These are phyloP conservation scores for Diaphora mendica DNA, from an alignment of 2,888 invertebrate species.

Conservation along the genomic window DNA sequence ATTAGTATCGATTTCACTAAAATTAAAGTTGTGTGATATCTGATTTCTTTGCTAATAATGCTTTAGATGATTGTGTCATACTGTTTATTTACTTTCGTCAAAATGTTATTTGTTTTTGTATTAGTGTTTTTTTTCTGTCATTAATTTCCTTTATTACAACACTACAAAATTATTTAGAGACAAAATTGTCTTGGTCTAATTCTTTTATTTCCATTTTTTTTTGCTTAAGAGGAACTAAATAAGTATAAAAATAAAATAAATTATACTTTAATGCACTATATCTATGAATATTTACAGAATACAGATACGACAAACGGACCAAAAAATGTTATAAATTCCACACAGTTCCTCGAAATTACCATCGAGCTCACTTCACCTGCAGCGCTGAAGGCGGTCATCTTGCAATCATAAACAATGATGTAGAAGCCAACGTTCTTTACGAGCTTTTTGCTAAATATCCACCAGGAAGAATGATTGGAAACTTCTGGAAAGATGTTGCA, in stretches of 20 bases:
- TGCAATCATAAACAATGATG: conserved; percentile 61
- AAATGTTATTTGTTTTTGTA: no score
- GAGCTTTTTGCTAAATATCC: conserved; percentile 51
- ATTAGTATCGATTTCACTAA: not conserved
- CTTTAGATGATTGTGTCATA: no score
- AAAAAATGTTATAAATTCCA: conserved; percentile 69
- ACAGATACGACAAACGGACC: conserved; percentile 52
- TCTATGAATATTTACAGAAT: conserved; percentile 50
- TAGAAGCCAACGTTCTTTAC: conserved; percentile 49
- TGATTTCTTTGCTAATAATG: not conserved
- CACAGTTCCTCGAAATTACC: conserved; percentile 54
- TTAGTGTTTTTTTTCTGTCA: no score
- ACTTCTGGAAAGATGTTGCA: conserved; percentile 39
- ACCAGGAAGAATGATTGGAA: conserved; percentile 32
- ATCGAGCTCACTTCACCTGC: conserved; percentile 62
- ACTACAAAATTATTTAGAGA: not conserved
- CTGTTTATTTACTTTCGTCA: no score
- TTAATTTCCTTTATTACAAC: no score
- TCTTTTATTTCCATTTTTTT: no score
- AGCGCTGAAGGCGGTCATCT: conserved; percentile 62
- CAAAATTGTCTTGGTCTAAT: not conserved
- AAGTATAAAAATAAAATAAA: no score
- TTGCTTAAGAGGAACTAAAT: no score
- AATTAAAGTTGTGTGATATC: not conserved
- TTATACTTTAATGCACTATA: no score